These are phyloP conservation scores for Netelia melanura DNA, from an alignment of 2,888 invertebrate species.

Conservation along the genomic window DNA sequence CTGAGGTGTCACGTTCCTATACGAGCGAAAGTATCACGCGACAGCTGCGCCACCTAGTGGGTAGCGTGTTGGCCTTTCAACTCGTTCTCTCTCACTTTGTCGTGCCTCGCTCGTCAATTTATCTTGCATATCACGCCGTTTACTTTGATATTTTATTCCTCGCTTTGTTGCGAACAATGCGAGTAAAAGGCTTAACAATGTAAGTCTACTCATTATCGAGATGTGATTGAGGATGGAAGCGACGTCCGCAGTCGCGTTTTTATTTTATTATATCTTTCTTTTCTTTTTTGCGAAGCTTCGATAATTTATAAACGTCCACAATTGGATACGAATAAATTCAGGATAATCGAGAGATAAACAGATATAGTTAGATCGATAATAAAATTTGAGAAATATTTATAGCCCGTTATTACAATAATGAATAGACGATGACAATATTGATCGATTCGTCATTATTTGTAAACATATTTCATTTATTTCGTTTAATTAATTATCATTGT, in stretches of 20 bases:
- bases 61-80: conserved; percentile 51
- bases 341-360: no score
- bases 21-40: conserved; percentile 62
- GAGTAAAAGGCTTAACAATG: background rate
- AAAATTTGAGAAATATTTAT: no score
- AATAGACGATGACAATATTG: no score
- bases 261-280: no score
- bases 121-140: conserved; percentile 42
- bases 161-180: background rate
- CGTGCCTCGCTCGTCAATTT: conserved; percentile 42
- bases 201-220: background rate
- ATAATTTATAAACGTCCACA: no score
- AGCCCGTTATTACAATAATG: no score
- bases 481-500: background rate
- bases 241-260: no score
- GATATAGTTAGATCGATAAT: no score
- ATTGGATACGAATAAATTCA: no score
- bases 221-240: no score
- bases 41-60: conserved; percentile 61
- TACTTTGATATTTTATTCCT: conserved; percentile 35
- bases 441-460: no score
- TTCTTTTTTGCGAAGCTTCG: no score
- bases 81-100: conserved; percentile 32
- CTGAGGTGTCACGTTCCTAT: conserved; percentile 26
- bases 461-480: background rate